Evolutionary conservation across 2,797 vertebrate species (phyloP).

Genomic region (Manis pentadactyla): DNA sequence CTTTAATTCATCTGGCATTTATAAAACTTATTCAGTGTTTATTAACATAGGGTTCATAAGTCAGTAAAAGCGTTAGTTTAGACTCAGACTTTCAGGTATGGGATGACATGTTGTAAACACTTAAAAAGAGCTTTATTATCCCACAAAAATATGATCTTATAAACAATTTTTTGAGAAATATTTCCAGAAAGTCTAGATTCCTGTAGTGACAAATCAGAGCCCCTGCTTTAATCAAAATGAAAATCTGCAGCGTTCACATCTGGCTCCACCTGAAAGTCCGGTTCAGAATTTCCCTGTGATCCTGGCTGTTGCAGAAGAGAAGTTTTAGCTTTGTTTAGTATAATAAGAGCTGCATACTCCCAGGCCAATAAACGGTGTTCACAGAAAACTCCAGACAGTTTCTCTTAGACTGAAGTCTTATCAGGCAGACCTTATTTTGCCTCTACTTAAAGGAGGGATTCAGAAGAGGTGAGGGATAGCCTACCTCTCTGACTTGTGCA

Average conservation of each 20-base stretch:
- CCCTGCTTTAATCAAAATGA: background rate
- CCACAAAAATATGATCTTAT: background rate
- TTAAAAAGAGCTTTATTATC: conserved; percentile 18
- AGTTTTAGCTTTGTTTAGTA: conserved; percentile 82
- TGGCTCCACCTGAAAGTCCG: conserved; percentile 81
- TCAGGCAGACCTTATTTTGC: conserved; percentile 63
- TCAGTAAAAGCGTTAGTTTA: conserved; percentile 52
- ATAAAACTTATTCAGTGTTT: conserved; percentile 56
- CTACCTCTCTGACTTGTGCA: background rate
- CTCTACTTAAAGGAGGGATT: conserved; percentile 39
- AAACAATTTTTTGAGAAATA: background rate
- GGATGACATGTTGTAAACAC: background rate
- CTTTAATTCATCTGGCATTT: conserved; percentile 22
- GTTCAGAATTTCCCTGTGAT: conserved; percentile 82
- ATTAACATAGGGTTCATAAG: conserved; percentile 34
- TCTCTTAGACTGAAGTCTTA: conserved; percentile 55
- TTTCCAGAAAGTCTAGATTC: conserved; percentile 23
- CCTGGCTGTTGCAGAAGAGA: conserved; percentile 63
- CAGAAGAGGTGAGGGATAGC: background rate
- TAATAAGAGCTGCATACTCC: conserved; percentile 66
- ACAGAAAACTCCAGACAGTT: conserved; percentile 62
- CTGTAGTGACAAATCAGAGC: background rate
- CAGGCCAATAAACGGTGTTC: conserved; percentile 56
- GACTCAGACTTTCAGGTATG: background rate
- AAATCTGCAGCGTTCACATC: background rate